Evolutionary conservation across 2,888 invertebrate species (phyloP).

Genomic region (Prenolepis imparis): DNA sequence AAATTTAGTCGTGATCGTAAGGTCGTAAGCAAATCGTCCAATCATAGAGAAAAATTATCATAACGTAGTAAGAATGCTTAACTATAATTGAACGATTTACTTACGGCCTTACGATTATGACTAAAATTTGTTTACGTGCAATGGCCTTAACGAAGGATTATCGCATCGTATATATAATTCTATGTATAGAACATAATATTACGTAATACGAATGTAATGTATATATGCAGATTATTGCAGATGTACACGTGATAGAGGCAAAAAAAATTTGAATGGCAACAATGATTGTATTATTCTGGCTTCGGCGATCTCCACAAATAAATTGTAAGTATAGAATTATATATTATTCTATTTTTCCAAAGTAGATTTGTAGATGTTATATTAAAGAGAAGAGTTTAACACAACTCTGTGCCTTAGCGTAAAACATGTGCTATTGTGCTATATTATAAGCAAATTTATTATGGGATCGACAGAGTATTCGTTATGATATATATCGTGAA

Average conservation of each 20-base stretch:
- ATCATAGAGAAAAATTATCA: too few relatives aligned
- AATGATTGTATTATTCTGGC: conserved; percentile 10
- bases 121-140: too few relatives aligned
- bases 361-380: background rate
- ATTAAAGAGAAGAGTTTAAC: background rate
- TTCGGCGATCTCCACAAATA: background rate
- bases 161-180: background rate
- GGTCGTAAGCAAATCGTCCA: too few relatives aligned
- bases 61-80: too few relatives aligned
- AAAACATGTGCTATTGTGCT: background rate
- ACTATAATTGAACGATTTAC: too few relatives aligned
- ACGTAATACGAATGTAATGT: background rate
- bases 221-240: background rate
- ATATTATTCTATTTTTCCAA: conserved; percentile 1
- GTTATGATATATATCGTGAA: background rate
- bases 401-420: background rate
- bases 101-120: too few relatives aligned
- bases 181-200: background rate
- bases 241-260: background rate
- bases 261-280: background rate
- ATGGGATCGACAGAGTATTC: background rate
- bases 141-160: background rate
- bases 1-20: too few relatives aligned
- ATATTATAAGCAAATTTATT: conserved; percentile 7
- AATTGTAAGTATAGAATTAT: conserved; percentile 13